A percentile compares a stretch with the other conserved stretches of the same genome.
phyloP scores from a whole-genome alignment of 2,888 invertebrate species.

The Stictocephala bisonia region DNA sequence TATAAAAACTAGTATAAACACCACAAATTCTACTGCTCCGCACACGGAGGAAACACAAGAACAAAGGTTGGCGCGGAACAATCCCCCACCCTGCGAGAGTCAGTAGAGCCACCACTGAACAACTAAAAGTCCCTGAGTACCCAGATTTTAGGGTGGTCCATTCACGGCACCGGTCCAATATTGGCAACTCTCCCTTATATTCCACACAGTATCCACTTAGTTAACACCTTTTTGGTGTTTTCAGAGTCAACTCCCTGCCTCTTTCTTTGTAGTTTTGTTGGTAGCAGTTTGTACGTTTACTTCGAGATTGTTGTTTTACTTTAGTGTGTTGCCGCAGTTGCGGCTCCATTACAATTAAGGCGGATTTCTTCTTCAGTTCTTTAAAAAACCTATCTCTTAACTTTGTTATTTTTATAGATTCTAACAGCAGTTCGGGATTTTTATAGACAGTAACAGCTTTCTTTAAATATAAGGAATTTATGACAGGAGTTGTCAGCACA shows the following conservation, averaged over 20 bases:
- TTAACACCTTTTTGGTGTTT: not conserved
- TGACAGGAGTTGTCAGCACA: not conserved
- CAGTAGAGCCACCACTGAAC: too few species aligned
- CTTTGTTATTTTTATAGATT: not conserved
- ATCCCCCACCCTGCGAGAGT: too few species aligned
- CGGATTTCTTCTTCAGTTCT: not conserved
- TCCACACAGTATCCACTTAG: not conserved
- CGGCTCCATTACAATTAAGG: not conserved
- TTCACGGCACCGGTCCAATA: too few species aligned
- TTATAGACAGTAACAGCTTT: not conserved
- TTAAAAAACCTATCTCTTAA: not conserved
- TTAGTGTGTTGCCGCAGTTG: not conserved
- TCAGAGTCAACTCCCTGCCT: not conserved
- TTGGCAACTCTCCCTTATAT: too few species aligned
- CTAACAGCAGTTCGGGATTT: too few species aligned
- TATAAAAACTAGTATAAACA: too few species aligned
- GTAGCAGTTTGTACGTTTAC: not conserved
- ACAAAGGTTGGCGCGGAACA: too few species aligned
- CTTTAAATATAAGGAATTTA: not conserved
- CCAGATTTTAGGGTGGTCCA: too few species aligned
- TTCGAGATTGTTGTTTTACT: not conserved
- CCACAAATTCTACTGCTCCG: too few species aligned
- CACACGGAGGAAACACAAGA: too few species aligned
- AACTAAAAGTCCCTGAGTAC: too few species aligned
- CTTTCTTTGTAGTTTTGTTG: not conserved